Base-by-base conservation (phyloP, 2,888 invertebrate genomes). In the Carcina quercana region DNA sequence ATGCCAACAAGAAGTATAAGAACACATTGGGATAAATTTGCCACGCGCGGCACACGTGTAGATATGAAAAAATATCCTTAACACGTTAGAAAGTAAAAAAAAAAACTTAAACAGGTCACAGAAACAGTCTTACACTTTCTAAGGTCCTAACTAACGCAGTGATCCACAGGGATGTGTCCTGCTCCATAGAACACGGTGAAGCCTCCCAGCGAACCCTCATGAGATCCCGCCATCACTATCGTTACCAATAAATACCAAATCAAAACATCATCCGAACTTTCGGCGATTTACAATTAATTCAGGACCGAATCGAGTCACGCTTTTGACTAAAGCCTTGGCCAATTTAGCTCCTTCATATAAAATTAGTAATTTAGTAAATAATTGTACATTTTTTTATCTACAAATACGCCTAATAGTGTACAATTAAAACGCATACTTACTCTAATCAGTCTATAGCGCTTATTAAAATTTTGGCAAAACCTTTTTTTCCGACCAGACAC, bases 401-500 rank as follows among this genome's bases (percentile, higher is more conserved):
- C 63, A 72, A 75, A 76, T 82, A 83, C 59, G 83, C 82, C 82
- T 82, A 83, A 82, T 75, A 83, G 82, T 83, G 76, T 82, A 80
- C 78, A 75, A 71, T 68, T 64, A 61, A 69, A 76, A 75, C 68
- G 78, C 74, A 70, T 65, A 58, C 83, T 83, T 83, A 83, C 64
- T 76, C 83, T 82, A 83, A 74, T 83, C 83, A 83, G 83, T 83
- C 83, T 83, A 83, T 82, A 82, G 80, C 79, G 83, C 71, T 78
- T 78, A 79, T 82, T 76, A 80, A 50, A 68, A 75, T 80, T 82
- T 78, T 76, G 73, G 74, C 74, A 70, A 55, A 29, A 13, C 8
- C 13, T 25, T 56, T 57, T 61, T 60, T 60, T 59, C 55, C 53
- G 54, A 59, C 50, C 53, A 53, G 52, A 63, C 56, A 59, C 53